Percentiles rank a stretch among this genome's conserved stretches.
Evolutionary conservation across 2,113 vertebrate genomes (phyloP).

Genomic region (Protobothrops flavoviridis): DNA sequence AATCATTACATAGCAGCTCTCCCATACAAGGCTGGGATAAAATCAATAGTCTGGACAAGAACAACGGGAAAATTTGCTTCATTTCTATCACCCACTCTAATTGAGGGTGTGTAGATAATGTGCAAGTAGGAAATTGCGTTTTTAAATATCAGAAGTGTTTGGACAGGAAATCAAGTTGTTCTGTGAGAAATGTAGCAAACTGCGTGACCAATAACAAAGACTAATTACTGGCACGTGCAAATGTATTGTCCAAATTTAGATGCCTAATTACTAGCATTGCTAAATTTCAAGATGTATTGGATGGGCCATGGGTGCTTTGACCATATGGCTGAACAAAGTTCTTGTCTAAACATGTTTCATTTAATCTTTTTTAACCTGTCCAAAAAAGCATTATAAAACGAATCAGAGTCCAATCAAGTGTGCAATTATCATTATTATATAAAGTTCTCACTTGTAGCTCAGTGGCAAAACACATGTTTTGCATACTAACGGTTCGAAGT

Average conservation of each 20-base stretch:
- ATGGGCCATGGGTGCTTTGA: not conserved
- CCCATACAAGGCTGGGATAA: not conserved
- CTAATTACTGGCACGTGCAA: constrained; percentile 31
- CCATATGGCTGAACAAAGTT: constrained; percentile 37
- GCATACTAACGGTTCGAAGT: not conserved
- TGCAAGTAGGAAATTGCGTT: constrained; percentile 24
- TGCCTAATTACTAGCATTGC: constrained; percentile 31
- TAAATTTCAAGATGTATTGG: constrained; percentile 24
- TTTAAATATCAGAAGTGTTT: constrained; percentile 30
- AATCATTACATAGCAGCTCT: not conserved
- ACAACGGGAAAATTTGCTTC: constrained; percentile 3
- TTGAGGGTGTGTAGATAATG: constrained; percentile 31
- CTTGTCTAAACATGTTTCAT: constrained; percentile 16
- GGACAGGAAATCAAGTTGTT: constrained; percentile 33
- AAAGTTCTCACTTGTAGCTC: not conserved
- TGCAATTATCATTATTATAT: not conserved
- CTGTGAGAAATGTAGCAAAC: constrained; percentile 21
- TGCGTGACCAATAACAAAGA: constrained; percentile 26
- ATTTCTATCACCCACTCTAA: constrained; percentile 6
- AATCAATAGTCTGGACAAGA: constrained; percentile 10
- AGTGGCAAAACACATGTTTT: not conserved
- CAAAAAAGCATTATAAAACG: constrained; percentile 4
- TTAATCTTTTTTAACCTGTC: not conserved
- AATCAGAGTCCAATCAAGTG: not conserved
- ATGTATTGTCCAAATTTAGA: constrained; percentile 37